phyloP scores from a whole-genome alignment of 2,888 invertebrate genomes.

The Cyaniris semiargus region DNA sequence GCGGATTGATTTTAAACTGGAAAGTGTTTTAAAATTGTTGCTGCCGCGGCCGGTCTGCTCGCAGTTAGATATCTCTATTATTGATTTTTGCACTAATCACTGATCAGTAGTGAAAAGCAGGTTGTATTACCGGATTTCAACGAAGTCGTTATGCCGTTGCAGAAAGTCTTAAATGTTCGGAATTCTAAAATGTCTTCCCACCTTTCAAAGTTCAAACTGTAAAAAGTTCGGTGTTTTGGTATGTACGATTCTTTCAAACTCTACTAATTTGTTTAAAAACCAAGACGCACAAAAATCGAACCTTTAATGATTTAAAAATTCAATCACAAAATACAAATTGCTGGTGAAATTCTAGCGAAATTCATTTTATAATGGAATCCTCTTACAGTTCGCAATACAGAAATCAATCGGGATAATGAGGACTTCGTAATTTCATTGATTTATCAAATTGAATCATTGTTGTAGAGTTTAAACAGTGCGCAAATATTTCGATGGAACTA shows the following conservation, averaged over 20 bases:
- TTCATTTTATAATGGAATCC: conserved; percentile 16
- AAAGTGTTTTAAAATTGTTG: neutral
- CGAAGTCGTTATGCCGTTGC: too few species aligned
- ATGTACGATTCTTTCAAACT: too few species aligned
- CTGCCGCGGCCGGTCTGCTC: neutral
- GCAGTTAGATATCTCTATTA: neutral
- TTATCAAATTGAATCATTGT: conserved; percentile 18
- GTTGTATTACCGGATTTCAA: too few species aligned
- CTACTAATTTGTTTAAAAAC: neutral
- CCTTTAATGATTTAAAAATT: neutral
- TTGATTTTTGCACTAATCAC: too few species aligned
- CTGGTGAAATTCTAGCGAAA: neutral
- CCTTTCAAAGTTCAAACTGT: too few species aligned
- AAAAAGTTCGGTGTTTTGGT: too few species aligned
- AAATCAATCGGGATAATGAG: conserved; percentile 32
- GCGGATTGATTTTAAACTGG: neutral
- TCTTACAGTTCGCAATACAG: conserved; percentile 4
- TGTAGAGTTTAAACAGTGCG: neutral
- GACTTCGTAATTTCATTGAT: conserved; percentile 13
- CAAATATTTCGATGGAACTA: conserved; percentile 26
- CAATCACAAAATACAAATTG: neutral
- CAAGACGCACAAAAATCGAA: neutral
- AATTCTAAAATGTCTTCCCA: too few species aligned
- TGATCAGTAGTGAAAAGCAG: too few species aligned
- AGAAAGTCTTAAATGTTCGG: too few species aligned